These are phyloP conservation scores for Helicoverpa zea DNA, from an alignment of 1,140 invertebrate genomes.

Conservation along the genomic window DNA sequence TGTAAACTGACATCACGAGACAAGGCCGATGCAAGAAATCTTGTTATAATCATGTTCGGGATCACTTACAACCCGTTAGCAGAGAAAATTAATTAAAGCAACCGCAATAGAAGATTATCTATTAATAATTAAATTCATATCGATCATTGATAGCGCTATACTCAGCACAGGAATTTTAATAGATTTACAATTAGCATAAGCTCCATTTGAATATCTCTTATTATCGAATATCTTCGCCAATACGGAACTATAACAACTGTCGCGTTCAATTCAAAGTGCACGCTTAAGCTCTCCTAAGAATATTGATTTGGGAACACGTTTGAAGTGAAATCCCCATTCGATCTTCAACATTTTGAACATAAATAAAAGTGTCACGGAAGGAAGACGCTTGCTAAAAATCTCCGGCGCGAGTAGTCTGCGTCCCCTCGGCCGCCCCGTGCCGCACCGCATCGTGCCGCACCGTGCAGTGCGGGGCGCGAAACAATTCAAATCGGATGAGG, in stretches of 20 bases:
- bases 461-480: background rate
- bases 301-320: conserved; percentile 42
- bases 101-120: conserved; percentile 9
- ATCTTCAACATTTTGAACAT: conserved; percentile 46
- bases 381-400: conserved; percentile 20
- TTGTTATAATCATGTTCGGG: background rate
- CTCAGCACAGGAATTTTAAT: no score
- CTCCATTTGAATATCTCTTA: no score
- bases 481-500: conserved; percentile 49
- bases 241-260: background rate
- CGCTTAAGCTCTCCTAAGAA: conserved; percentile 14
- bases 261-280: conserved; percentile 12
- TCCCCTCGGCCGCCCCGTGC: background rate
- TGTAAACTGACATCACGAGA: no score
- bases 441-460: background rate
- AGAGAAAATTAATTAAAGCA: background rate
- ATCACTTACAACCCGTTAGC: background rate
- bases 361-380: conserved; percentile 51
- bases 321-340: conserved; percentile 40
- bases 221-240: conserved; percentile 1
- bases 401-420: background rate
- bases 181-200: no score
- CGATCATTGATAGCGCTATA: background rate
- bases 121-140: background rate
- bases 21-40: background rate